Base-by-base conservation (phyloP, 2,797 vertebrate species). In the Melanogrammus aeglefinus region DNA sequence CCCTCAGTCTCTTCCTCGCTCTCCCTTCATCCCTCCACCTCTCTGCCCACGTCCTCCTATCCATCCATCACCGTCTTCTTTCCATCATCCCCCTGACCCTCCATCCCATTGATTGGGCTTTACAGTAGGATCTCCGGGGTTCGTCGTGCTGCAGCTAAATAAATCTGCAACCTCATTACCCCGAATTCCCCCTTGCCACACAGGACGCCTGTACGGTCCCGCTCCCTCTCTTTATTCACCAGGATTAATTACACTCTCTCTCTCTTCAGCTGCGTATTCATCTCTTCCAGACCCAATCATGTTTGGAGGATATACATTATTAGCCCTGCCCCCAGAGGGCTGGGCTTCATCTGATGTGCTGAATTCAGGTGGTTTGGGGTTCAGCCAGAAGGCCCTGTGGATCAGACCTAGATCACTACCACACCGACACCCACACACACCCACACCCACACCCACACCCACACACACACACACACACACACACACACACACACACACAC, bases 241-340 rank as follows among this genome's bases (percentile, higher is more conserved):
- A 66, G 74, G 78, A 82, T 82, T 77, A 80, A 83, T 80, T 80
- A 78, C 74, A 8, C 44, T 16, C 63, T 39, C 70, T 77, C 38
- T 39, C 38, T 39, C 38, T 39, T 39, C 38, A 39, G 78, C 39
- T 72, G 63, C 21, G 74, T 72, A 82, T 82, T 73, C 73, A 73
- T 76, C 70, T 69, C 24, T 41, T 35, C 51, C 72, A 6, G 35
- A 16, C 13, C 72, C 21, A 78, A 29, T 76, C 75, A 41, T 39
- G 35, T 18, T 39, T 39, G 51, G n/a, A 66, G 44, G 71, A 69
- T 33, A 69, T 76, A 73, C 73, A 79, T 76, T 24, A 57, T 63
- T 24, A 79, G 35, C 63, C 16, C 8, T 16, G 71, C 71, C 76
- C 74, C 76, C 10, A 10, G 74, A 76, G 74, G 18, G 63, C 63